Conservation (phyloP, 1,140 invertebrate genomes). For the Brachionus plicatilis region DNA sequence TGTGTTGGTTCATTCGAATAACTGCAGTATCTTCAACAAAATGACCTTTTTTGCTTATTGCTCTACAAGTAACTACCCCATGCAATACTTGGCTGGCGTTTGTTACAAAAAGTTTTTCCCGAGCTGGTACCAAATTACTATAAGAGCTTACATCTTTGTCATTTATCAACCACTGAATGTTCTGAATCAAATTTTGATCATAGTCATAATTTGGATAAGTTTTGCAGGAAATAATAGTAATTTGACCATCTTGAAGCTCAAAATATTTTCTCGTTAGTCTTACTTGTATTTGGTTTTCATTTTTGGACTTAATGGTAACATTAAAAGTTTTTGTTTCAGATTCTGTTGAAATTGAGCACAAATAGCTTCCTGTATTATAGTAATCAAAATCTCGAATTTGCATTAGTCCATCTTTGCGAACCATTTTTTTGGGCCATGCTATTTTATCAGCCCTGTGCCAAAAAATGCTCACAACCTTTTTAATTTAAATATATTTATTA, state of each 20-base stretch:
- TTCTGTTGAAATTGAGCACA: not conserved
- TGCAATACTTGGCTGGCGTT: not conserved
- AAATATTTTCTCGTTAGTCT: not conserved
- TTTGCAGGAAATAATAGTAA: not conserved
- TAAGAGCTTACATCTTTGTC: not conserved
- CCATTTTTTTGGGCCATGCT: not conserved
- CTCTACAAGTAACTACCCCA: not conserved
- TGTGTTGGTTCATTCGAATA: not conserved
- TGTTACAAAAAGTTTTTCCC: not conserved
- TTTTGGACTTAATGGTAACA: not conserved
- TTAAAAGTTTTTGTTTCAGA: not conserved
- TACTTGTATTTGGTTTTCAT: not conserved
- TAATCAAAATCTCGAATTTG: not conserved
- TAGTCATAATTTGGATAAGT: not conserved
- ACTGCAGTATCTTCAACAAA: slow-evolving; percentile 17
- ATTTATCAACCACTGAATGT: slow-evolving; percentile 13
- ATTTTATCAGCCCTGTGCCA: not conserved
- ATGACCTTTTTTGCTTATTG: not conserved
- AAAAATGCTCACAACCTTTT: not conserved
- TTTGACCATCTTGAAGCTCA: not conserved
- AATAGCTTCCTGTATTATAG: not conserved
- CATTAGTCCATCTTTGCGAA: not conserved
- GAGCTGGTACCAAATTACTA: not conserved
- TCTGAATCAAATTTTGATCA: not conserved
- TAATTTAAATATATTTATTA: too few species aligned